Evolutionary conservation across 1,140 invertebrate species (phyloP).

Genomic region (Arctopsyche grandis): DNA sequence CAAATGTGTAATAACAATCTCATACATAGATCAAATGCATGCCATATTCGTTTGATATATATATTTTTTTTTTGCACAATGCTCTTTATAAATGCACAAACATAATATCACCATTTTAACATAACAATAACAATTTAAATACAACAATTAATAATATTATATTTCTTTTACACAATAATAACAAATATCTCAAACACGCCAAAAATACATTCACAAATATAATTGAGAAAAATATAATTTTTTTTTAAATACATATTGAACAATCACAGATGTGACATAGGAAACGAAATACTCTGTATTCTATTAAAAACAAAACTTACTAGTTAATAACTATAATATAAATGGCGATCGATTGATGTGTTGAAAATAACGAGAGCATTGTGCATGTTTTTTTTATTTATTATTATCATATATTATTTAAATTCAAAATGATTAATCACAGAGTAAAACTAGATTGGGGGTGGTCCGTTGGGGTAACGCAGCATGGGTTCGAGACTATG

Average conservation of each 20-base stretch:
- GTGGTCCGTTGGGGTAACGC: constrained; percentile 88
- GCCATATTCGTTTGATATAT: background rate
- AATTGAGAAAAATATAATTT: background rate
- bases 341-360: background rate
- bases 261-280: background rate
- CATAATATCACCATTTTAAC: background rate
- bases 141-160: constrained; percentile 2
- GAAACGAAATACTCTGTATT: background rate
- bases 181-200: background rate
- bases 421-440: background rate
- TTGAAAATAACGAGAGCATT: constrained; percentile 5
- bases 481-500: constrained; percentile 86
- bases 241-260: background rate
- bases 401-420: background rate
- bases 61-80: background rate
- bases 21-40: background rate
- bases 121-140: constrained; percentile 27
- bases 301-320: background rate
- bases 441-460: constrained; percentile 74
- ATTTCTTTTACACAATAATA: background rate
- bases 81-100: constrained; percentile 30
- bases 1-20: background rate
- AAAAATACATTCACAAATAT: background rate
- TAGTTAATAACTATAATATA: background rate
- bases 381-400: background rate